Conservation (phyloP, 2,888 invertebrate species). For the Ophion slaviceki region DNA sequence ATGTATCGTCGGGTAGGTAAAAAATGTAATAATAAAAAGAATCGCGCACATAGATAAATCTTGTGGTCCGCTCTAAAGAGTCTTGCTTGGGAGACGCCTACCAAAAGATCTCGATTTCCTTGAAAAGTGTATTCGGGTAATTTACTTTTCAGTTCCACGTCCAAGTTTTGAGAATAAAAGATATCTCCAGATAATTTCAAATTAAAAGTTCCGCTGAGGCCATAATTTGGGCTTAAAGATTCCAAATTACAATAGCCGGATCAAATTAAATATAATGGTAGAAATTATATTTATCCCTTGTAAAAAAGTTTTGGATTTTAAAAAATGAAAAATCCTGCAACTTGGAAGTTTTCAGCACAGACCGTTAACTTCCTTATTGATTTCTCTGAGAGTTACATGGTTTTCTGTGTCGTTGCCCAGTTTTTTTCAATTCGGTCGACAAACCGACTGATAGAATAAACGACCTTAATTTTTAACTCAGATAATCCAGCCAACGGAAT, state of each 20-base stretch:
- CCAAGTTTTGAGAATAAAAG: not conserved
- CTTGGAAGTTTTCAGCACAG: no score
- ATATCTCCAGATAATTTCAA: not conserved
- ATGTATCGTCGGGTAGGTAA: constrained; percentile 29
- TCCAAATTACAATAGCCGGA: no score
- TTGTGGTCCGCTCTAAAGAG: not conserved
- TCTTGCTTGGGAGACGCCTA: not conserved
- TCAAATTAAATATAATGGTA: no score
- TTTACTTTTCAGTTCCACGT: not conserved
- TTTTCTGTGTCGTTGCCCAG: not conserved
- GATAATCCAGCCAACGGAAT: not conserved
- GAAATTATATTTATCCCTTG: no score
- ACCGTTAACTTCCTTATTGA: no score
- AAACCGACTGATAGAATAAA: no score
- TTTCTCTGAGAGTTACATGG: not conserved
- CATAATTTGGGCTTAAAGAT: not conserved
- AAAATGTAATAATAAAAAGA: constrained; percentile 2
- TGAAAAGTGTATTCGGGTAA: not conserved
- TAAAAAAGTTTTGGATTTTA: no score
- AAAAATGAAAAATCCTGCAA: no score
- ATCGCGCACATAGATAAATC: not conserved
- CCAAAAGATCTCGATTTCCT: not conserved
- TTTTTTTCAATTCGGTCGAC: not conserved
- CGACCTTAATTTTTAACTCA: not conserved
- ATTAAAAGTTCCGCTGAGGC: not conserved